Conservation (phyloP, 2,113 vertebrate genomes). For the Brachyhypopomus gauderio region DNA sequence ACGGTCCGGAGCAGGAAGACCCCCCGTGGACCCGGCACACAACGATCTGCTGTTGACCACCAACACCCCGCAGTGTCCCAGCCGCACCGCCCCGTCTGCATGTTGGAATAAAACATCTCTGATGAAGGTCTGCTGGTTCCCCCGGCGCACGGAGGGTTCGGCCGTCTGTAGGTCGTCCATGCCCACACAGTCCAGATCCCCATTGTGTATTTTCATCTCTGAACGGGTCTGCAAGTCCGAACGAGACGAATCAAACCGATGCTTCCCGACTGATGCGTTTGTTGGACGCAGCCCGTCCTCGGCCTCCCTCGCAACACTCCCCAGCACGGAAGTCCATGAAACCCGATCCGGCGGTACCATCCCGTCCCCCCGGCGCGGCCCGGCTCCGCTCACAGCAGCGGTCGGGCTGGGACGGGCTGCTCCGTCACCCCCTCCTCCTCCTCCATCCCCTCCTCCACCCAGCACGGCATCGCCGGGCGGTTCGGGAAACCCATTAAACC, state of each 20-base stretch:
- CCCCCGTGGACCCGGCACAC: conserved; percentile 29
- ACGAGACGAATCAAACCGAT: conserved; percentile 45
- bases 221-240: neutral
- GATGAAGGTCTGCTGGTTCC: neutral
- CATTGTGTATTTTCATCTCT: conserved; percentile 55
- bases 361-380: conserved; percentile 35
- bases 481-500: conserved; percentile 71
- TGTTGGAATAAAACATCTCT: conserved; percentile 28
- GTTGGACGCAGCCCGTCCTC: neutral
- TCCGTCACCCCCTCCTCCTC: conserved; percentile 27
- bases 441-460: conserved; percentile 14
- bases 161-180: neutral
- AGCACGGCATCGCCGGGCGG: conserved; percentile 17
- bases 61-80: conserved; percentile 75
- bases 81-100: conserved; percentile 57
- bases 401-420: conserved; percentile 26
- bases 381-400: conserved; percentile 18
- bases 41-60: conserved; percentile 38
- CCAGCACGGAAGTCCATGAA: conserved; percentile 22
- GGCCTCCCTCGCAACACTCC: conserved; percentile 19
- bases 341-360: conserved; percentile 41
- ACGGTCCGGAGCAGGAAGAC: conserved; percentile 8
- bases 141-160: neutral
- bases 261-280: conserved; percentile 25
- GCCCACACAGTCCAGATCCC: conserved; percentile 26